Evolutionary conservation across 1,140 invertebrate genomes (phyloP), one percentile per base, ranked within the genome.

Genomic region (Archegozetes longisetosus): DNA sequence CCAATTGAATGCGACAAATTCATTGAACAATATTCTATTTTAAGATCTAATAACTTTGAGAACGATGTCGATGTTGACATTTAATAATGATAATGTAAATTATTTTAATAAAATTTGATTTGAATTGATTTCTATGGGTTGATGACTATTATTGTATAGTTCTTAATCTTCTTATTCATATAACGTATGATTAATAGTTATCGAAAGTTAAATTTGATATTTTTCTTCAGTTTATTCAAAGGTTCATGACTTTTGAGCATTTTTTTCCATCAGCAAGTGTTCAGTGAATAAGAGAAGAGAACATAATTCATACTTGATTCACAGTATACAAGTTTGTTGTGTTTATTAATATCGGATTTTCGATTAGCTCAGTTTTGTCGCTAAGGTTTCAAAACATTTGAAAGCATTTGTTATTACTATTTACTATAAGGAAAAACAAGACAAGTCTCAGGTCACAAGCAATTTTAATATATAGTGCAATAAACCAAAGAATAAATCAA

Each of bases 21-120:
- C 51, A 20, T 62, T 14, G 14, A 50, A 20, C 2, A 50, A 25
- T 62, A 62, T 58, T 17, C 32, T 20, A 20, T 62, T 12, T 23
- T 58, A 9, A 49, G 23, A 58, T 58, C 57, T 9, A 40, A 40
- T 40, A 40, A 40, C 17, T 40, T 40, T 40, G 6, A 40, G 6
- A 9, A 9, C 6, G 32, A 40, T 17, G 6, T 40, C 6, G 17
- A 40, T 40, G 17, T 40, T 40, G 32, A 40, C 6, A n/a, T n/a
- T n/a, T n/a, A n/a, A n/a, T n/a, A n/a, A n/a, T n/a, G n/a, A n/a
- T n/a, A n/a, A n/a, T n/a, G n/a, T n/a, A n/a, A n/a, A n/a, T n/a
- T n/a, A n/a, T n/a, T n/a, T n/a, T n/a, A n/a, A n/a, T n/a, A n/a
- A n/a, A n/a, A n/a, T n/a, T n/a, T n/a, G n/a, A n/a, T n/a, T n/a